Conservation (phyloP, 1,140 invertebrate species). For the Drosophila virilis region DNA sequence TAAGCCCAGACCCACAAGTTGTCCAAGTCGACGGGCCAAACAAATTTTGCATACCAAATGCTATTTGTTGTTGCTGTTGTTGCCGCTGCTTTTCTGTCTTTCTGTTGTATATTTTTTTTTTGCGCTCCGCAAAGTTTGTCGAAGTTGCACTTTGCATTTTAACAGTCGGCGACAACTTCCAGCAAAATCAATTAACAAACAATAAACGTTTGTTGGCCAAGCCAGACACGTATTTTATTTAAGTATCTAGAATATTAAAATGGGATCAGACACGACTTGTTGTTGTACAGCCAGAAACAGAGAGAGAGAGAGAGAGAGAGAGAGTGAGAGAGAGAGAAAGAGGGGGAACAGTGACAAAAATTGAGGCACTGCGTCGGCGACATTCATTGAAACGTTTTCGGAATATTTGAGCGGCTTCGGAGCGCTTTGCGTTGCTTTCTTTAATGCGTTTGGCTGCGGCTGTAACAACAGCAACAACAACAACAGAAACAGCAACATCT, state of each 20-base stretch:
- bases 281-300: slow-evolving; percentile 14
- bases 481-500: slow-evolving; percentile 26
- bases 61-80: slow-evolving; percentile 15
- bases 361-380: slow-evolving; percentile 78
- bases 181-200: slow-evolving; percentile 84
- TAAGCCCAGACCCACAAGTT: slow-evolving; percentile 23
- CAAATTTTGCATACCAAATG: slow-evolving; percentile 83
- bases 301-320: slow-evolving; percentile 6
- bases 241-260: slow-evolving; percentile 84
- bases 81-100: slow-evolving; percentile 13
- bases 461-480: slow-evolving; percentile 27
- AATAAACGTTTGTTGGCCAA: slow-evolving; percentile 83
- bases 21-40: slow-evolving; percentile 60
- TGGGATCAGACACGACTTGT: slow-evolving; percentile 80
- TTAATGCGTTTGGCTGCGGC: slow-evolving; percentile 33
- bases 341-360: slow-evolving; percentile 55
- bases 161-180: slow-evolving; percentile 67
- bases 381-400: slow-evolving; percentile 81
- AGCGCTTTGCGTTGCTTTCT: slow-evolving; percentile 55
- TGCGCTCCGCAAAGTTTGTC: slow-evolving; percentile 33
- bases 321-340: slow-evolving; percentile 22
- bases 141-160: slow-evolving; percentile 82
- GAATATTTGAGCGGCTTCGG: slow-evolving; percentile 70
- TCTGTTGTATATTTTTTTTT: slow-evolving; percentile 14
- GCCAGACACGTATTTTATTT: slow-evolving; percentile 83